phyloP scores from a whole-genome alignment of 2,113 vertebrate species.

The Dissostichus mawsoni region DNA sequence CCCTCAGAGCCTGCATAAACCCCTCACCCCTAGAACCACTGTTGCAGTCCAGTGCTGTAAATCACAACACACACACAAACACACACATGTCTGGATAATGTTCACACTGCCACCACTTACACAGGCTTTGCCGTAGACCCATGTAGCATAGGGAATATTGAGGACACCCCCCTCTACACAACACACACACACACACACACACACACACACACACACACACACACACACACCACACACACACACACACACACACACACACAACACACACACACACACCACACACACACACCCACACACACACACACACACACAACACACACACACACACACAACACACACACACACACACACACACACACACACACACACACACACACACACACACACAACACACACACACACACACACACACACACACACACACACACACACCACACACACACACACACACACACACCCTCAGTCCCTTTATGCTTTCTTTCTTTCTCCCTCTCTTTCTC shows the following conservation, averaged over 20 bases:
- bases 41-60: conserved; percentile 82
- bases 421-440: conserved; percentile 34
- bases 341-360: conserved; percentile 37
- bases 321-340: conserved; percentile 35
- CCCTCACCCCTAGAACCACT: conserved; percentile 75
- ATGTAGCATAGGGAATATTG: conserved; percentile 42
- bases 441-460: conserved; percentile 33
- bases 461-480: conserved; percentile 64
- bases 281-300: conserved; percentile 35
- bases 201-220: conserved; percentile 34
- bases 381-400: conserved; percentile 34
- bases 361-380: conserved; percentile 40
- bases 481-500: conserved; percentile 67
- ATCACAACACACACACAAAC: conserved; percentile 66
- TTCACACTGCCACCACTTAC: conserved; percentile 67
- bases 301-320: conserved; percentile 36
- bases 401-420: conserved; percentile 32
- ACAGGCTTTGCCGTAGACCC: conserved; percentile 25
- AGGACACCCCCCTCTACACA: conserved; percentile 23
- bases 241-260: conserved; percentile 36
- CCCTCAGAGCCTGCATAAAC: conserved; percentile 82
- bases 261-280: conserved; percentile 34
- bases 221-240: conserved; percentile 35
- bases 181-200: conserved; percentile 33
- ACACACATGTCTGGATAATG: conserved; percentile 74